Evolutionary conservation across 2,113 vertebrate genomes (phyloP).

Genomic region (Daubentonia madagascariensis): DNA sequence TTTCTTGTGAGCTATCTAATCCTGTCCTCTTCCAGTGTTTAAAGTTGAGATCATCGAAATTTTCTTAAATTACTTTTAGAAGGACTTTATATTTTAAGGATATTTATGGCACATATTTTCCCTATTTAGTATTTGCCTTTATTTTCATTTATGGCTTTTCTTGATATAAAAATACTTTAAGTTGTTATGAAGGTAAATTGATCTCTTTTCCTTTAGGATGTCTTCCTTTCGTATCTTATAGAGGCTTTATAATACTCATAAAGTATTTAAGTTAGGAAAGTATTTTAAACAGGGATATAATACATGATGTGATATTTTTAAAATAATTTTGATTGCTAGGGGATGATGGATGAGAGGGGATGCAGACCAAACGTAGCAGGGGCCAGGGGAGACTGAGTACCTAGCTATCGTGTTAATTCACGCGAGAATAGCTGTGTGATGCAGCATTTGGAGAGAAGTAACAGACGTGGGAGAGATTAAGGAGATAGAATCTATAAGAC

Average conservation of each 20-base stretch:
- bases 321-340: not conserved
- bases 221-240: not conserved
- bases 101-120: not conserved
- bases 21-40: not conserved
- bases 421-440: not conserved
- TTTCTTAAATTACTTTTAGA: not conserved
- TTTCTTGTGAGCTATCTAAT: not conserved
- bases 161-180: not conserved
- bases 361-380: not conserved
- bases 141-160: not conserved
- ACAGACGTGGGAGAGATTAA: not conserved
- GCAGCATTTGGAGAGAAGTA: not conserved
- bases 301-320: not conserved
- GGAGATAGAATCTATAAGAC: not conserved
- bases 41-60: not conserved
- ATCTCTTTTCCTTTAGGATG: not conserved
- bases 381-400: not conserved
- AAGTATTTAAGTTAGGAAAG: not conserved
- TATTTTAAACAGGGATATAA: not conserved
- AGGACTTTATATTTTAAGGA: not conserved
- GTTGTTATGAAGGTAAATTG: not conserved
- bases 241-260: not conserved
- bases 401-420: not conserved
- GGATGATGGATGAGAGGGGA: not conserved
- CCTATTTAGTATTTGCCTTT: not conserved